Base-by-base conservation (phyloP, 2,797 vertebrate genomes). In the Eulemur coronatus region DNA sequence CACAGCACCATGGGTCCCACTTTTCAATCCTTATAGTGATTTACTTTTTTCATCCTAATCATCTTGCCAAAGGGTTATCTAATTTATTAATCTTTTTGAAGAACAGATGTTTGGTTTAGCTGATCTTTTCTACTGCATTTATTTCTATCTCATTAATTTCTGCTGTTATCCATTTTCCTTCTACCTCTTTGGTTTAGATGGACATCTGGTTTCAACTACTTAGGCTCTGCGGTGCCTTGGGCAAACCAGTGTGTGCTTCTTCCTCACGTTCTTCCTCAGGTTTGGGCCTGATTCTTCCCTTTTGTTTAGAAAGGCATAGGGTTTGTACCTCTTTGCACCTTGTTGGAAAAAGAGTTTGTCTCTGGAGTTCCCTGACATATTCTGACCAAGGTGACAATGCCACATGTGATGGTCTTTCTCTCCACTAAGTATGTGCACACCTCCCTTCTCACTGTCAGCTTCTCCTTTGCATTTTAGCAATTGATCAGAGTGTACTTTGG, bases 11-110 rank as follows among this genome's bases (percentile, higher is more conserved):
- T 50, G 35, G 35, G 11, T 57, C 35, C 20, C 12, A 18, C 38
- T 26, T 73, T 73, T 91, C 35, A 24, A 52, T 81, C 72, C 26
- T 63, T 14, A 30, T n/a, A 50, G 28, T 89, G 22, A 28, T 90
- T 95, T 14, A 22, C 63, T 35, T 89, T 94, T 70, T 89, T 24
- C 24, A 78, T 73, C 41, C 46, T 89, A 92, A 79, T 76, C 35
- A 75, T 91, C 38, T 96, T 88, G 26, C 57, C 24, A 89, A 82
- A 79, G 26, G 4, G 28, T 75, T 61, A 73, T 67, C 55, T 73
- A 38, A 65, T 30, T 84, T 79, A 43, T 72, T 59, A 61, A 59
- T 84, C 28, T 92, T 92, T 96, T 43, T 35, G 52, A 86, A 95
- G 61, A 78, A 94, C 9, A 43, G 57, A 7, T 13, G 2, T 41